Evolutionary conservation across 2,888 invertebrate species (phyloP), one percentile per base, ranked within the genome.

Genomic region (Zhuqinia jingwanae): DNA sequence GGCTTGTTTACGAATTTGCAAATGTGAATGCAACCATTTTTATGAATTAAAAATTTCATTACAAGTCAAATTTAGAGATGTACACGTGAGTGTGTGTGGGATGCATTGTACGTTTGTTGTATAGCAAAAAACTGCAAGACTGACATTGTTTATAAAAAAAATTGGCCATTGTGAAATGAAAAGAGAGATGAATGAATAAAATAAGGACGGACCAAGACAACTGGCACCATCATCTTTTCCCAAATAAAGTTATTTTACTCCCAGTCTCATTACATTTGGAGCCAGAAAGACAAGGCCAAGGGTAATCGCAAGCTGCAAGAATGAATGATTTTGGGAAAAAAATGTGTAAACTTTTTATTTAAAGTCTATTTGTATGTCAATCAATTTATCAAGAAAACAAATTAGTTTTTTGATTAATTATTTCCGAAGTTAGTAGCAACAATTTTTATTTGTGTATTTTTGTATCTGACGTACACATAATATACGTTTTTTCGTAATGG

Each of bases 201-300:
- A 65, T 63, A 47, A 65, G 63, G 15, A 68, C 47, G 30, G 25
- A 68, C 20, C 68, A 68, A 30, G 53, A 6, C 8, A 36, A 8
- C 56, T 76, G 50, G 53, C 65, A 53, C 53, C 65, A 79, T 5
- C 36, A 20, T 22, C 53, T 13, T 20, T 17, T 68, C 36, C 79
- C 79, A 68, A 53, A 79, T 79, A 79, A 53, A 79, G 79, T 65
- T 20, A n/a, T n/a, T 79, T 79, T 68, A 79, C 78, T 63, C 78
- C 78, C 63, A 78, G 63, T 78, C 65, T 78, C 20, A 77, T 77
- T 77, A 77, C 58, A 25, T 77, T 77, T 58, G 58, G 22, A 65
- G 63, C 20, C 65, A 17, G 0, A 65, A 65, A 11, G 65, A 42
- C 78, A 78, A 78, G 78, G 78, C 30, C 78, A 78, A 78, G 63